phyloP scores from a whole-genome alignment of 2,888 invertebrate species.

The Proisotoma minuta region DNA sequence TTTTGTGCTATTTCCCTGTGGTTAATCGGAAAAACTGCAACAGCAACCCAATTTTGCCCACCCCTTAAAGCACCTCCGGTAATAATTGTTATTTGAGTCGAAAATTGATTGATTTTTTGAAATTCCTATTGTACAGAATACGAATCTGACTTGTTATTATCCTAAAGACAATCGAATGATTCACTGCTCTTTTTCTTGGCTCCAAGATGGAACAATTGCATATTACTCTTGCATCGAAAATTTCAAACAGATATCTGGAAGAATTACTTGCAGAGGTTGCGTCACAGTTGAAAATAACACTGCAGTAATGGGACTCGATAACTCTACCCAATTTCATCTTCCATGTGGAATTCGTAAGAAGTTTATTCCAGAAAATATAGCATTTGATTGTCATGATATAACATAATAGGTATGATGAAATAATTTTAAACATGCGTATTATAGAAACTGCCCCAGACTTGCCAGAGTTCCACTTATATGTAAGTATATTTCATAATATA shows the following conservation, averaged over 20 bases:
- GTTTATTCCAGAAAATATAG: no score
- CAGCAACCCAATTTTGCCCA: conserved; percentile 24
- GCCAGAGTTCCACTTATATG: conserved; percentile 23
- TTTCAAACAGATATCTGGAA: conserved; percentile 7
- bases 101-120: neutral
- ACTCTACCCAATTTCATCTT: neutral
- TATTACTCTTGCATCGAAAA: conserved; percentile 16
- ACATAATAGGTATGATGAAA: no score
- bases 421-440: neutral
- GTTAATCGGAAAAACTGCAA: no score
- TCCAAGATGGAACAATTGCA: conserved; percentile 24
- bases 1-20: conserved; percentile 5
- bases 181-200: conserved; percentile 27
- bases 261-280: conserved; percentile 19
- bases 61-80: conserved; percentile 26
- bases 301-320: neutral
- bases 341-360: conserved; percentile 33
- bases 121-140: conserved; percentile 12
- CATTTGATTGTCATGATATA: no score
- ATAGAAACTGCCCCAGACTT: conserved; percentile 9
- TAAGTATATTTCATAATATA: conserved; percentile 7
- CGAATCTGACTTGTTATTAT: conserved; percentile 18
- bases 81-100: neutral
- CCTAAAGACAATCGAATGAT: conserved; percentile 14
- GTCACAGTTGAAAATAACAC: conserved; percentile 1